Conservation (phyloP, 1,140 invertebrate genomes). For the Trinorchestia longiramus region DNA sequence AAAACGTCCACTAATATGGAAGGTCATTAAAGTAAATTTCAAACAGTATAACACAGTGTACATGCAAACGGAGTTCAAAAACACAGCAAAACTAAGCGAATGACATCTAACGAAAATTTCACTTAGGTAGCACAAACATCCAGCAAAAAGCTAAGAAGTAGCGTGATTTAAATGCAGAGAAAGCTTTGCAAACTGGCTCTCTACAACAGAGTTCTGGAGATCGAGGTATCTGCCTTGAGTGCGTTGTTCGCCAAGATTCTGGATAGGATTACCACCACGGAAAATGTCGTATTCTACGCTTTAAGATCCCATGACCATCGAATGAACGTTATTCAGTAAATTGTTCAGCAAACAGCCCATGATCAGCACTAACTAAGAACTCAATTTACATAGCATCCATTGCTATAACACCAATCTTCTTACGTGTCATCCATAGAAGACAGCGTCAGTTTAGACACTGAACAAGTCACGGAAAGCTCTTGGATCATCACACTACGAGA, state of each 20-base stretch:
- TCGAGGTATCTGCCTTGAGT: not conserved
- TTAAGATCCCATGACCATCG: not conserved
- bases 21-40: too few species aligned
- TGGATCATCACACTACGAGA: not conserved
- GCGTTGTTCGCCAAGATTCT: not conserved
- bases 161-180: not conserved
- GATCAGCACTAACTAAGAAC: not conserved
- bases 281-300: not conserved
- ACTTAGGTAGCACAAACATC: not conserved
- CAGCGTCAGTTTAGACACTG: not conserved
- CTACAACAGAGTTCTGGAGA: not conserved
- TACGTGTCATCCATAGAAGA: not conserved
- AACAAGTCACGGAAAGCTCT: not conserved
- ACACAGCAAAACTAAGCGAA: too few species aligned
- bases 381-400: not conserved
- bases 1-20: too few species aligned
- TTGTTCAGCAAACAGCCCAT: not conserved
- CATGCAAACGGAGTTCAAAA: too few species aligned
- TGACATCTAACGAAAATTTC: too few species aligned
- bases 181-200: not conserved
- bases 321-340: not conserved
- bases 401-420: not conserved
- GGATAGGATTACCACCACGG: not conserved
- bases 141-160: not conserved
- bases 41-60: too few species aligned